These are phyloP conservation scores for Tupaia tana DNA, from an alignment of 2,113 vertebrate species.

Conservation along the genomic window DNA sequence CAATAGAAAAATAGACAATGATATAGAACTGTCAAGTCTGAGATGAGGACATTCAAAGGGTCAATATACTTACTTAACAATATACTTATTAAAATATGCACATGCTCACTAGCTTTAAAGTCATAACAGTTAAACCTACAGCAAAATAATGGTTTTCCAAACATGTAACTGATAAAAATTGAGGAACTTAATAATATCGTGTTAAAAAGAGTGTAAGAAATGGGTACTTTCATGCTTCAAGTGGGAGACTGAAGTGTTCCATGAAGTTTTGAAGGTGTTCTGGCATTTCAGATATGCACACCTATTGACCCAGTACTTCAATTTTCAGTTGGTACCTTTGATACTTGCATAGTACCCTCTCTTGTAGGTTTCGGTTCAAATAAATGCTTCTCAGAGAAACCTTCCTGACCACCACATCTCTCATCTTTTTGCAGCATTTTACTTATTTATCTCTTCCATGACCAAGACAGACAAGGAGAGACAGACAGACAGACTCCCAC, in stretches of 20 bases:
- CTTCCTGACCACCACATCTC: not conserved
- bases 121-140: not conserved
- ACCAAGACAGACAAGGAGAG: too few relatives aligned
- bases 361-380: not conserved
- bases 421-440: not conserved
- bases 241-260: not conserved
- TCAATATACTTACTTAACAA: not conserved
- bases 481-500: too few relatives aligned
- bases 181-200: not conserved
- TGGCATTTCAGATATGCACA: not conserved
- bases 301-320: not conserved
- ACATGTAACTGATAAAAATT: not conserved
- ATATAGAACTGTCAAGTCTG: not conserved
- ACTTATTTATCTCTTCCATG: not conserved
- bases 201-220: not conserved
- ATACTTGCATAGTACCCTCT: not conserved
- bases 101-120: not conserved
- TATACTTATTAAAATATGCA: not conserved
- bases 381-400: not conserved
- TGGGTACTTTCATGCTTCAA: not conserved
- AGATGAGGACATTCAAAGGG: slow-evolving; percentile 20
- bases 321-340: not conserved
- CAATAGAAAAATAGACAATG: not conserved
- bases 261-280: not conserved
- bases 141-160: not conserved